Base-by-base conservation (phyloP, 2,113 vertebrate species). In the Ceratotherium simum region DNA sequence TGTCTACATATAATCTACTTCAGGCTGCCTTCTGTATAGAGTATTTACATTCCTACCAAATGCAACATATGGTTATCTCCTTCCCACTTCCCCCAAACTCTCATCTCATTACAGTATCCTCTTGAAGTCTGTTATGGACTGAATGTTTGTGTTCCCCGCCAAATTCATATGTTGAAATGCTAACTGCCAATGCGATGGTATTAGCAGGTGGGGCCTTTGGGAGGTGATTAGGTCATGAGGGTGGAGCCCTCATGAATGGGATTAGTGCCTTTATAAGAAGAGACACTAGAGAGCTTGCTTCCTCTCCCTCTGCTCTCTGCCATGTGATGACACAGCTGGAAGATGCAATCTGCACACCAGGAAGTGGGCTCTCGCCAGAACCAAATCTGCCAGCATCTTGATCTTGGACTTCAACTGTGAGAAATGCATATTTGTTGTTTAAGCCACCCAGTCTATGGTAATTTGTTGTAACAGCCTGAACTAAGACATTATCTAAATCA, bases 401-500 rank as follows among this genome's bases (percentile, higher is more conserved):
- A 39, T 79, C 20, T 62, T 80, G 42, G 48, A 65, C 12, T 87
- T 92, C 36, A 85, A 51, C 42, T 58, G 31, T 58, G 48, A 51
- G 75, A 92, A 92, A 87, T 70, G 73, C 31, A n/a, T 70, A 6
- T 79, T 85, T 91, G 72, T 73, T 58, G 23, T 87, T 62, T 65
- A 29, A 64, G 21, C 67, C 31, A 65, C 31, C 8, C 23, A 1
- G 23, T 65, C 48, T 82, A 42, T 92, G 67, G 18, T 80, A 86
- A 86, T 42, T 80, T 86, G 81, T 91, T 79, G 6, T 60, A 91
- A 85, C 62, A 91, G 42, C 14, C 64, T 54, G 39, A 39, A 79
- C 21, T 54, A 80, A 72, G 51, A 42, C 18, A 85, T 85, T 56
- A 80, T 84, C 60, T 91, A 60, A 95, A 94, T 95, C 39, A 90